Percentiles rank a stretch among this genome's conserved stretches.
phyloP scores from a whole-genome alignment of 2,113 vertebrate species.

The Nothocercus julius region DNA sequence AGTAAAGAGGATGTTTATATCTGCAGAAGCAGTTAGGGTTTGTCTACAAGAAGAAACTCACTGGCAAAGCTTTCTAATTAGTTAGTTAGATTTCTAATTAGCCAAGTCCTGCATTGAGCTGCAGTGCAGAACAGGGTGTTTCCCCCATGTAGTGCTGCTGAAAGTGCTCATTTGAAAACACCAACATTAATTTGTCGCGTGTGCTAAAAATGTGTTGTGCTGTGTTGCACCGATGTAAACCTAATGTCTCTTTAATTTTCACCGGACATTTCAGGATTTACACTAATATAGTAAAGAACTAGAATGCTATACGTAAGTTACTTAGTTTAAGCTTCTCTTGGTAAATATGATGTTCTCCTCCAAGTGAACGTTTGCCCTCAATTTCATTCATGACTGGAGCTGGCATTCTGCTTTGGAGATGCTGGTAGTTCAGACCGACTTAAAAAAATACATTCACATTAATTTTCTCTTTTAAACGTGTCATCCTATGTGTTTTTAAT shows the following conservation, averaged over 20 bases:
- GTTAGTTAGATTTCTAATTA: not conserved
- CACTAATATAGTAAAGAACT: not conserved
- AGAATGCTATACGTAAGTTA: not conserved
- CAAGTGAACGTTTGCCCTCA: not conserved
- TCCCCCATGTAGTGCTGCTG: not conserved
- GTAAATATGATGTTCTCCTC: not conserved
- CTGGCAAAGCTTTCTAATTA: not conserved
- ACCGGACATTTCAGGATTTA: not conserved
- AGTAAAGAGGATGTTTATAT: not conserved
- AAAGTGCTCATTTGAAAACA: not conserved
- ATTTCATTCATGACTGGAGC: not conserved
- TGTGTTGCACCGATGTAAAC: not conserved
- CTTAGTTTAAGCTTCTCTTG: not conserved
- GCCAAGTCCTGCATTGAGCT: not conserved
- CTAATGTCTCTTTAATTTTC: not conserved
- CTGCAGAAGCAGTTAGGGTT: not conserved
- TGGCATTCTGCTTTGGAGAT: not conserved
- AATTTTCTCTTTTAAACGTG: not conserved
- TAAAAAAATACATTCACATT: not conserved
- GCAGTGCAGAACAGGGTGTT: not conserved
- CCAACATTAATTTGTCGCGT: fast-evolving
- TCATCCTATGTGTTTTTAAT: fast-evolving
- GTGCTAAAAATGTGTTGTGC: fast-evolving
- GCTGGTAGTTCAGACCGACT: not conserved
- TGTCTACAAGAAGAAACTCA: not conserved